Conservation (phyloP, 2,888 invertebrate species). For the Cryptus viduatorius region DNA sequence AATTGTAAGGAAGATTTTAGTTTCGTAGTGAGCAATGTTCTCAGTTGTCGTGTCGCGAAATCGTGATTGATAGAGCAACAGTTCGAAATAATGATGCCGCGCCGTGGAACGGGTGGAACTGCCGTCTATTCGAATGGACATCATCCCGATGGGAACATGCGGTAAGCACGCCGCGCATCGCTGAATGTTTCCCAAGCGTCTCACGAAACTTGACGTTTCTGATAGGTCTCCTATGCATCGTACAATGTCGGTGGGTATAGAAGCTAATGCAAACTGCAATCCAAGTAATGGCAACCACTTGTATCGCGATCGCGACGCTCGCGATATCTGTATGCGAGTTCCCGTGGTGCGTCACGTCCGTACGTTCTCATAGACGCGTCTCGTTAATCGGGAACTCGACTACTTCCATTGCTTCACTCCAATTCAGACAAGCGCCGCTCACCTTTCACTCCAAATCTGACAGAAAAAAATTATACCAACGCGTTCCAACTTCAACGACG, state of each 20-base stretch:
- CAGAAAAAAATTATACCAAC: slow-evolving; percentile 3
- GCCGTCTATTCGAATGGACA: slow-evolving; percentile 82
- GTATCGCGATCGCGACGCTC: slow-evolving; percentile 55
- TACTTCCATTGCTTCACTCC: slow-evolving; percentile 30
- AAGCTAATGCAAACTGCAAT: slow-evolving; percentile 78
- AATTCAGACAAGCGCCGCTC: slow-evolving; percentile 17
- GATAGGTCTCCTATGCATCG: slow-evolving; percentile 52
- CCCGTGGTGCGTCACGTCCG: not conserved
- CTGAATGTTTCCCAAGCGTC: slow-evolving; percentile 61
- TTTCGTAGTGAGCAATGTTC: slow-evolving; percentile 2
- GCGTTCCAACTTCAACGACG: not conserved
- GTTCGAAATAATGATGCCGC: slow-evolving; percentile 71
- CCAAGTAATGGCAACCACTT: slow-evolving; percentile 79
- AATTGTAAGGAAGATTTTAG: not conserved
- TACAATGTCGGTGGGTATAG: slow-evolving; percentile 68
- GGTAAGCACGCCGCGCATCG: slow-evolving; percentile 26
- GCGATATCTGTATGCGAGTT: not conserved
- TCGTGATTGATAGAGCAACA: slow-evolving; percentile 82
- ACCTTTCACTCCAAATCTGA: slow-evolving; percentile 33
- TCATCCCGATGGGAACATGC: slow-evolving; percentile 81
- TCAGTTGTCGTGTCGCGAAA: slow-evolving; percentile 64
- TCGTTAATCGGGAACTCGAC: slow-evolving; percentile 44
- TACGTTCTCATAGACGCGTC: slow-evolving; percentile 16
- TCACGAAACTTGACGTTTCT: slow-evolving; percentile 62
- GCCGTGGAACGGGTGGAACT: slow-evolving; percentile 65